Base-by-base conservation (phyloP, 1,140 invertebrate species). In the Drosophila burlai region DNA sequence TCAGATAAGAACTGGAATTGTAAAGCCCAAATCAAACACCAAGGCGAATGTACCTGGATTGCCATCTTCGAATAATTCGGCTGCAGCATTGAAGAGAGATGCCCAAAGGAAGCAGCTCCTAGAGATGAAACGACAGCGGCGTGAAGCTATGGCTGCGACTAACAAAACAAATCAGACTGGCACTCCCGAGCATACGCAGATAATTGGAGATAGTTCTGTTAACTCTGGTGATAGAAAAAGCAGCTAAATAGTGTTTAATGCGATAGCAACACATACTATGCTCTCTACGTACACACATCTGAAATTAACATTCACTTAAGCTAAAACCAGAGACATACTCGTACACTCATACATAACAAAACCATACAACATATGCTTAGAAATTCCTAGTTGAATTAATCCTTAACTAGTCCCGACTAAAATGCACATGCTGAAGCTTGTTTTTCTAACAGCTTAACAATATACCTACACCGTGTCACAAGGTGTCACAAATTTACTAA, bases 81-180 rank as follows among this genome's bases (percentile, higher is more conserved):
- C 93, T 7, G 93, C 93, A 0, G 94, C 94, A 1, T 92, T 96
- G 82, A 95, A 96, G 34, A 94, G 97, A 3, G 97, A 98, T 84
- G 96, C 96, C 57, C 96, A 96, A 34, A 94, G 97, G 67, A 96
- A 96, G 76, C 96, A 96, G 81, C 94, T 98, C 94, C 92, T 98
- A 54, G 97, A 97, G 84, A 96, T 97, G 83, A 95, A 95, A 80
- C 94, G 96, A 69, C 95, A 95, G 76, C 91, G 92, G 18, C 92
- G 91, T 49, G 81, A 84, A 31, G 96, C 96, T 10, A 95, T 96
- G 94, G 93, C 94, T 61, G 94, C 94, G 18, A 93, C 91, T 10
- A 50, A 62, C 26, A 94, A 84, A 36, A 13, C 16, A 36, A 71
- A 60, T 71, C 68, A 67, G 50, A 50, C 63, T 26, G 58, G n/a